Evolutionary conservation across 1,140 invertebrate genomes (phyloP).

Genomic region (Pseudomyrmex flavicornis): DNA sequence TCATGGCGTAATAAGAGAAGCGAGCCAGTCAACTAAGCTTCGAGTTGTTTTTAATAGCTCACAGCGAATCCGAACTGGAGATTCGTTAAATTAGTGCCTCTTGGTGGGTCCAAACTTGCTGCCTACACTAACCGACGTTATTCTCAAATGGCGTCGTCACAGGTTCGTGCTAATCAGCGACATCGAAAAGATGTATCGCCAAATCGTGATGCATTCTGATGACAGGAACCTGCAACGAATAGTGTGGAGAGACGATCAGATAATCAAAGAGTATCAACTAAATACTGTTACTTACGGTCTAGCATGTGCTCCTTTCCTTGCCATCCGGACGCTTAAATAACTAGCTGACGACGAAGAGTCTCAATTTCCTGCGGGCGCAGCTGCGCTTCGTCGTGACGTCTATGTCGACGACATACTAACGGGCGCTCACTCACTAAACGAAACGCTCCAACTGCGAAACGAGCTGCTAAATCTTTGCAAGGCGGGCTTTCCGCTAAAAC

Average conservation of each 20-base stretch:
- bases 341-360: background rate
- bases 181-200: too few relatives aligned
- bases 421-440: constrained; percentile 53
- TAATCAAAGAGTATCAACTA: too few relatives aligned
- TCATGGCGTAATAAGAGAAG: background rate
- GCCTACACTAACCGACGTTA: background rate
- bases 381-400: constrained; percentile 31
- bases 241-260: too few relatives aligned
- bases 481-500: constrained; percentile 54
- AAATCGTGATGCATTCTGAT: too few relatives aligned
- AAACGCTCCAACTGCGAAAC: background rate
- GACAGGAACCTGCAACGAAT: too few relatives aligned
- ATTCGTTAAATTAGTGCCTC: background rate
- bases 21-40: background rate
- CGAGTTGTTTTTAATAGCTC: too few relatives aligned
- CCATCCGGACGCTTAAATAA: background rate
- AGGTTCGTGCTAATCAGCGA: too few relatives aligned
- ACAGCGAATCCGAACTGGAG: background rate
- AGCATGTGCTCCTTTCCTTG: too few relatives aligned
- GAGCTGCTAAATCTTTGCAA: constrained; percentile 38
- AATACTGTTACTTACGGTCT: too few relatives aligned
- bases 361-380: background rate
- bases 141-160: too few relatives aligned
- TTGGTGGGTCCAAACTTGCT: background rate
- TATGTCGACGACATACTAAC: constrained; percentile 71